Conservation (phyloP, 1,140 invertebrate genomes). For the Caenorhabditis brenneri region DNA sequence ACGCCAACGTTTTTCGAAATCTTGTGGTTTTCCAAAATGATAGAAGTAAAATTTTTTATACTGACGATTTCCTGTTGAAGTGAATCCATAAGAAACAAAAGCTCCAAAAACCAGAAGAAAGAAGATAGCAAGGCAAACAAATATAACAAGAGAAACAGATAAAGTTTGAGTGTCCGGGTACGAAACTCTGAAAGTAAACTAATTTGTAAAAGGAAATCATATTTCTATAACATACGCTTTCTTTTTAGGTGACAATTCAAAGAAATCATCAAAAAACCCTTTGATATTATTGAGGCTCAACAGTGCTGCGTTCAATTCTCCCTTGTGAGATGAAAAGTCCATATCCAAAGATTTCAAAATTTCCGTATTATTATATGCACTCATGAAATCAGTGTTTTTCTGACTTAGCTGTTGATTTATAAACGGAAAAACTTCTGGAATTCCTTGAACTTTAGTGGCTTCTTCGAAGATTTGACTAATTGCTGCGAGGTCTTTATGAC, state of each 20-base stretch:
- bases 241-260: not conserved
- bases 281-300: not conserved
- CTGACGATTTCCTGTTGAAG: not conserved
- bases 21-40: conserved; percentile 2
- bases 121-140: not conserved
- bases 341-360: not conserved
- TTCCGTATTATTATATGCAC: not conserved
- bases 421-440: not conserved
- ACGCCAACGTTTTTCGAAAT: conserved; percentile 12
- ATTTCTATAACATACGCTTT: not conserved
- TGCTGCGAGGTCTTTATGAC: not conserved
- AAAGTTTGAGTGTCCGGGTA: not conserved
- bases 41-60: not conserved
- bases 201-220: too few relatives aligned
- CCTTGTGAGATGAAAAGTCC: not conserved
- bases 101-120: not conserved
- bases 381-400: not conserved
- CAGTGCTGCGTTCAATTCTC: not conserved
- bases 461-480: not conserved
- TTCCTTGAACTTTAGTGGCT: not conserved
- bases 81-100: not conserved
- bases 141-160: not conserved
- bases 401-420: not conserved
- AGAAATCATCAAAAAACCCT: not conserved
- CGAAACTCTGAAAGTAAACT: not conserved